Evolutionary conservation across 2,888 invertebrate genomes (phyloP), one percentile per base, ranked within the genome.

Genomic region (Eupithecia pulchellata): DNA sequence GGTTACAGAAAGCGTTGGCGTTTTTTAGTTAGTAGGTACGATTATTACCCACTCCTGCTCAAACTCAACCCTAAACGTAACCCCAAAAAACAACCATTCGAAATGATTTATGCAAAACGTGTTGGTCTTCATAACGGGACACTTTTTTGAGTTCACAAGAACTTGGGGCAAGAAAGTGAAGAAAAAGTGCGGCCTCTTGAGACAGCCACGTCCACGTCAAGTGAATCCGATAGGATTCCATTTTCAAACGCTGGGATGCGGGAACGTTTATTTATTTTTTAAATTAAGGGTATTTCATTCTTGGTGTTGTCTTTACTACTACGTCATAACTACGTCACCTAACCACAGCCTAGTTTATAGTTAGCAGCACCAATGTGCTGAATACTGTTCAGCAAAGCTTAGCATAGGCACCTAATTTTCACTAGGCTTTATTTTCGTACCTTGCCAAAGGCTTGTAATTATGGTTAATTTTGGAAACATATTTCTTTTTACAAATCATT

Each of bases 21-120:
- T 20, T 20, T 20, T n/a, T 9, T 47, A 47, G 11, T 20, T 47
- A 20, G 47, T 9, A 25, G 25, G 25, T 25, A 4, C 25, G 25
- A 11, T 20, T 52, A 4, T 13, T 30, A 60, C 29, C 29, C 0
- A 32, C n/a, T 60, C 1, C 9, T 32, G 13, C 13, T 30, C 32
- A 60, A 29, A 20, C 32, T 61, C 67, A 64, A 69, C 71, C 69
- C 71, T 81, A 84, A 82, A 77, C 76, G 80, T 78, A 81, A 82
- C 77, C 78, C 81, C 81, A 80, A 80, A 73, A 60, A 74, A 80
- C 80, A 73, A 73, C 86, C 87, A 88, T 91, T 91, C 79, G 85
- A 90, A 78, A 89, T 92, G 92, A 93, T 91, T 91, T 91, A 92
- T 90, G 91, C 91, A 89, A 87, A 86, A 81, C 85, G 84, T 84